Evolutionary conservation across 2,797 vertebrate genomes (phyloP).

Genomic region (Poeciliopsis infans): DNA sequence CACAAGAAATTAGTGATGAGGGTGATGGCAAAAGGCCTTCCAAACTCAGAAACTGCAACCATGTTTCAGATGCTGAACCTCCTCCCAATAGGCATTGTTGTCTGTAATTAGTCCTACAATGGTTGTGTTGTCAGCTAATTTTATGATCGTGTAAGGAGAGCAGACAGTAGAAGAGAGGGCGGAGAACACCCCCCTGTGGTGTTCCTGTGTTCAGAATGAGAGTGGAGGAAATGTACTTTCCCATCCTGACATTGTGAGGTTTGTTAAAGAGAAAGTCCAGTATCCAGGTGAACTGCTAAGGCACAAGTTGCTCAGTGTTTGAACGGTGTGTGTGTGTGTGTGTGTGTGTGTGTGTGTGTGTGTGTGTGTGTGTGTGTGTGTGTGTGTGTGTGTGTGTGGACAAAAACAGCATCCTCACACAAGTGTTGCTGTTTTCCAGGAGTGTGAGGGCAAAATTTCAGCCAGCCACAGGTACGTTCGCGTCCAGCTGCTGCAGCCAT

Average conservation of each 20-base stretch:
- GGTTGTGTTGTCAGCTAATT: background rate
- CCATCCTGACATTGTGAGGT: background rate
- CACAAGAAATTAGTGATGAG: background rate
- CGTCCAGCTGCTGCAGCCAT: background rate
- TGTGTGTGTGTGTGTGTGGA: background rate
- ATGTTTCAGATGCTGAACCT: background rate
- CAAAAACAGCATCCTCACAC: background rate
- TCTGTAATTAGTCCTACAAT: background rate
- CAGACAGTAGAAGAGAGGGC: background rate
- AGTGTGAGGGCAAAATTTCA: background rate
- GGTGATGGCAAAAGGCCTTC: background rate
- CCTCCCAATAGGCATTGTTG: background rate
- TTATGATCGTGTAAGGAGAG: background rate
- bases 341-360: background rate
- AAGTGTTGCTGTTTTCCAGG: background rate
- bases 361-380: background rate
- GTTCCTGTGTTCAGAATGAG: background rate
- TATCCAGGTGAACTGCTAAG: background rate
- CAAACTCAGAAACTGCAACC: background rate
- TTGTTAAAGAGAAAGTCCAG: background rate
- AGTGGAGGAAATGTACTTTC: background rate
- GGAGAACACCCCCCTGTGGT: background rate
- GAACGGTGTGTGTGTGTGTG: background rate
- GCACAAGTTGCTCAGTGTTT: background rate
- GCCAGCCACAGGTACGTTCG: conserved; percentile 1